A percentile compares a stretch with the other conserved stretches of the same genome.
Evolutionary conservation across 2,888 invertebrate species (phyloP).

Genomic region (Drosophila subquinaria): DNA sequence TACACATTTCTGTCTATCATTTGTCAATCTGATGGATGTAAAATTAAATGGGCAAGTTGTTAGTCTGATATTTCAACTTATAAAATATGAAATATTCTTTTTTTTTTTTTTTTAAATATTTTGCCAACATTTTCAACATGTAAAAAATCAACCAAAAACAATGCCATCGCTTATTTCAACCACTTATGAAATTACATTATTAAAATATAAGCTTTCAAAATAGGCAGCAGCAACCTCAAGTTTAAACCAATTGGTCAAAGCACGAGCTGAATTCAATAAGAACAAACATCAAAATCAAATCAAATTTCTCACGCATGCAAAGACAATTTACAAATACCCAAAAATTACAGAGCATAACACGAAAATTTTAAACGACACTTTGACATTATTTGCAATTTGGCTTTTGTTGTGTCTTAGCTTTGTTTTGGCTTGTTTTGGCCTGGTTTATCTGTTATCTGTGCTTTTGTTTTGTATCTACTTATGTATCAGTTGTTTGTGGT

Average conservation of each 20-base stretch:
- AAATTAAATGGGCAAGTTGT: no score
- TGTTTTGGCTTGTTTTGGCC: slow-evolving; percentile 15
- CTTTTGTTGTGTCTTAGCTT: slow-evolving; percentile 20
- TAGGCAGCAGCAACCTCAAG: no score
- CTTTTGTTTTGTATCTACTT: slow-evolving; percentile 16
- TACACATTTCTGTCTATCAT: no score
- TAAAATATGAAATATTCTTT: no score
- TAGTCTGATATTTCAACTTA: no score
- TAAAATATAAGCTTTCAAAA: no score
- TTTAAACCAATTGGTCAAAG: background rate
- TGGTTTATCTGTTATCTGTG: background rate
- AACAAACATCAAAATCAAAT: background rate
- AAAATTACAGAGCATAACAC: background rate
- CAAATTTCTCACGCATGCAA: background rate
- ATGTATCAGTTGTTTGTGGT: slow-evolving; percentile 37
- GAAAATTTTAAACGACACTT: slow-evolving; percentile 30
- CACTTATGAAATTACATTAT: no score
- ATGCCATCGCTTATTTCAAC: no score
- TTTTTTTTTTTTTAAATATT: no score
- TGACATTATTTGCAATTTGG: slow-evolving; percentile 46
- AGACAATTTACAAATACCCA: background rate
- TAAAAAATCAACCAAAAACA: no score
- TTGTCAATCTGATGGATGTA: no score
- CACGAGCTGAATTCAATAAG: background rate
- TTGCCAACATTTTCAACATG: no score